Conservation (phyloP, 92 coral and sea anemone genomes). For the Umimayanthus chanpuru region DNA sequence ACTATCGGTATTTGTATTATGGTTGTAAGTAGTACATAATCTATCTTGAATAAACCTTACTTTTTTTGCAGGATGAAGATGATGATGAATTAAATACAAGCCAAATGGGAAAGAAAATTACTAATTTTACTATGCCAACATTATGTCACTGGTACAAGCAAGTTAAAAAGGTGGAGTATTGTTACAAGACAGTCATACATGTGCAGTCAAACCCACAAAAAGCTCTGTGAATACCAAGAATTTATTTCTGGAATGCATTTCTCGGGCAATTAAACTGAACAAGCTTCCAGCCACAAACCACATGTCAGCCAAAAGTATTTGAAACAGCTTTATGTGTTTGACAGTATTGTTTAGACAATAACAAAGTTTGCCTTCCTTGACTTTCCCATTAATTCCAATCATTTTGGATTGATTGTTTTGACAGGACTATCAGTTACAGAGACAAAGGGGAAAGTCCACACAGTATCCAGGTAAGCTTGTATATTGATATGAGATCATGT, state of each 20-base stretch:
- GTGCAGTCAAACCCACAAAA: too few species aligned
- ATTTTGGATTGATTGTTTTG: neutral
- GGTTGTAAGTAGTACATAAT: neutral
- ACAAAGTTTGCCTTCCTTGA: neutral
- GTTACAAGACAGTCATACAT: too few species aligned
- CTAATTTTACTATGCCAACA: conserved; percentile 69
- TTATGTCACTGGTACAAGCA: conserved; percentile 78
- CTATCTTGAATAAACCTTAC: neutral
- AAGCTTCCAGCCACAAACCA: too few species aligned
- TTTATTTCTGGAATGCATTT: neutral
- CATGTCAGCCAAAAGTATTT: too few species aligned
- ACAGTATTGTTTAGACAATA: too few species aligned
- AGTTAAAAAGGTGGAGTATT: conserved; percentile 45
- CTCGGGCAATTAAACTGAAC: neutral
- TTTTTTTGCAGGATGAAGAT: conserved; percentile 53
- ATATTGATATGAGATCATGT: neutral
- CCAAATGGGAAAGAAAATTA: conserved; percentile 49
- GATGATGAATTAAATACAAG: conserved; percentile 57
- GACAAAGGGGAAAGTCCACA: conserved; percentile 19
- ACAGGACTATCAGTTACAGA: conserved; percentile 17
- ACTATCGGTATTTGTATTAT: too few species aligned
- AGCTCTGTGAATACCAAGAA: too few species aligned
- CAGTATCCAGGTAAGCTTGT: conserved; percentile 12
- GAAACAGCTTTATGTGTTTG: too few species aligned
- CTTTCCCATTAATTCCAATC: too few species aligned